phyloP scores from a whole-genome alignment of 2,797 vertebrate genomes.

The Epinephelus coioides region DNA sequence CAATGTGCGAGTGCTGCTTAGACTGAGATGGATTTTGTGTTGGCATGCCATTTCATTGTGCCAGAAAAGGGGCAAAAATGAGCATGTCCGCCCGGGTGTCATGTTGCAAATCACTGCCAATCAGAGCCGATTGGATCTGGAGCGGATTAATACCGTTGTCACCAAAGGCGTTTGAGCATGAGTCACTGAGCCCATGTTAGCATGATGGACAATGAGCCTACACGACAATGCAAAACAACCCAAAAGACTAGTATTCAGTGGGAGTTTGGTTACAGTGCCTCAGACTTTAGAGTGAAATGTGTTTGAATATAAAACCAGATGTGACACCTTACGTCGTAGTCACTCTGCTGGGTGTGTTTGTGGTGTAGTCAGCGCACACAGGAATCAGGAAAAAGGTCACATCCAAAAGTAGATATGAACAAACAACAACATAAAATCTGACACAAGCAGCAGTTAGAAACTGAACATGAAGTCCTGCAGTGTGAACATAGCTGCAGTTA shows the following conservation, averaged over 20 bases:
- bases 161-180: no score
- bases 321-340: not conserved
- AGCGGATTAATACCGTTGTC: no score
- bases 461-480: constrained; percentile 10
- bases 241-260: not conserved
- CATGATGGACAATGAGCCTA: not conserved
- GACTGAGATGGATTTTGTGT: no score
- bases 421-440: constrained; percentile 16
- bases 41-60: no score
- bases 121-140: no score
- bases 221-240: not conserved
- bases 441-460: constrained; percentile 12
- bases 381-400: not conserved
- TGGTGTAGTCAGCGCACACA: not conserved
- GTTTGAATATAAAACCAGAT: not conserved
- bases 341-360: constrained; percentile 2
- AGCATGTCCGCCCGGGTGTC: no score
- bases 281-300: not conserved
- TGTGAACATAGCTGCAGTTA: constrained; percentile 54
- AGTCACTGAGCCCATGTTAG: not conserved
- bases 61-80: no score
- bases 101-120: no score
- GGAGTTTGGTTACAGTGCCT: not conserved
- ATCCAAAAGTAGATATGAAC: constrained; percentile 31
- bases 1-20: no score